Evolutionary conservation across 2,113 vertebrate genomes (phyloP), one percentile per base, ranked within the genome.

Genomic region (Cichladusa arquata): DNA sequence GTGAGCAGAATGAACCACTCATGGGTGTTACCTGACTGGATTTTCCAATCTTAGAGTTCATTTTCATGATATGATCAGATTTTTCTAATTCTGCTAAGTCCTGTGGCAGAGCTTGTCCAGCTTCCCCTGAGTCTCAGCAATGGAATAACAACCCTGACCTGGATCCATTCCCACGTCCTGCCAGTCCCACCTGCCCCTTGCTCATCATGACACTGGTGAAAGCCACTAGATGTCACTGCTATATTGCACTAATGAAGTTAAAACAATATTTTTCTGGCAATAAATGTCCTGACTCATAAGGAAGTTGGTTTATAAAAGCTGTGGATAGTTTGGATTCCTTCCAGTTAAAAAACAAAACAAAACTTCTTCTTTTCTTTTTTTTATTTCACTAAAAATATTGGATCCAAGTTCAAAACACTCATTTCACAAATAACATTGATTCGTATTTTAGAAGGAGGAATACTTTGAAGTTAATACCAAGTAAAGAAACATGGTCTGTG

Each of bases 191-290:
- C 72, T 81, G 33, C 56, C 71, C 56, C 61, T 58, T 0, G 1
- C 85, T n/a, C 71, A 72, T 95, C 90, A 64, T 16, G 50, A 12
- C 31, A 7, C 74, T 80, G 76, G 56, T 76, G 51, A 82, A 93
- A 94, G 82, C 96, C 96, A 56, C 96, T 96, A 96, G 96, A 95
- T 96, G 95, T 96, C 96, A 96, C 96, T 97, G 38, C 94, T 92
- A 66, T 88, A 88, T 92, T 80, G 80, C 69, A 57, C 58, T 60
- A 83, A 78, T 88, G 85, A 83, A 97, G 82, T 86, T 92, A 96
- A 94, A 95, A 96, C 93, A 97, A 96, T 97, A 97, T 97, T 97
- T 97, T 96, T 90, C 90, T 96, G 95, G 95, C 94, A 94, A 73
- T 96, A 96, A 94, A 97, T 94, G 69, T 95, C 92, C 95, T 96